Evolutionary conservation across 2,797 vertebrate genomes (phyloP), one percentile per base, ranked within the genome.

Genomic region (Leucoraja ocellata): DNA sequence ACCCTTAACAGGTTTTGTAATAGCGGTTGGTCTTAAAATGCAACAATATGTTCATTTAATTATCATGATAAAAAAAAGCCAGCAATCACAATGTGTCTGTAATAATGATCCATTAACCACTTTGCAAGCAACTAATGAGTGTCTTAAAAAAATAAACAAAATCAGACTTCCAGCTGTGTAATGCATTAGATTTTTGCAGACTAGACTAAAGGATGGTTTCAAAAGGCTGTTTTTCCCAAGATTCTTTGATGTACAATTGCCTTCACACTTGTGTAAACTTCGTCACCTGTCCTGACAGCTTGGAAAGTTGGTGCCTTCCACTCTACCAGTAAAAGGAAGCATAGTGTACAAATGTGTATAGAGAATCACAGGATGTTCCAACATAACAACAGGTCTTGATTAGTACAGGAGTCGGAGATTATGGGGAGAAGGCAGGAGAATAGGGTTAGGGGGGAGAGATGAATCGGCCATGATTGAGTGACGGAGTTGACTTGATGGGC

Each of bases 81-180:
- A 88, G 21, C 84, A 65, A 68, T 88, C 84, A 88, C 84, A 88
- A 68, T n/a, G 65, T 88, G 84, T 23, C 84, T 88, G 61, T 25
- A 68, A 88, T 88, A 88, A 88, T 88, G 84, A 88, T 88, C 84
- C 63, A 88, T 88, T 88, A 88, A 88, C 61, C 84, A 88, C 84
- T 88, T 88, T 63, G 68, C 84, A 88, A 88, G 84, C 84, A 68
- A 32, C 63, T 68, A 88, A 88, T 88, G 84, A 88, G 63, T 68
- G 63, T 32, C 84, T 88, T 88, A 68, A 68, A 68, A 54, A 68
- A 88, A 88, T 61, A 68, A 88, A 88, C 61, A 88, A 11, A 88
- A 36, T 68, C 63, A 88, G 84, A 14, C 65, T 68, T 68, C 84
- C n/a, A 63, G 63, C 84, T 36, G 63, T 88, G 84, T 46, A 8